Evolutionary conservation across 2,113 vertebrate species (phyloP).

Genomic region (Bubo blakistoni): DNA sequence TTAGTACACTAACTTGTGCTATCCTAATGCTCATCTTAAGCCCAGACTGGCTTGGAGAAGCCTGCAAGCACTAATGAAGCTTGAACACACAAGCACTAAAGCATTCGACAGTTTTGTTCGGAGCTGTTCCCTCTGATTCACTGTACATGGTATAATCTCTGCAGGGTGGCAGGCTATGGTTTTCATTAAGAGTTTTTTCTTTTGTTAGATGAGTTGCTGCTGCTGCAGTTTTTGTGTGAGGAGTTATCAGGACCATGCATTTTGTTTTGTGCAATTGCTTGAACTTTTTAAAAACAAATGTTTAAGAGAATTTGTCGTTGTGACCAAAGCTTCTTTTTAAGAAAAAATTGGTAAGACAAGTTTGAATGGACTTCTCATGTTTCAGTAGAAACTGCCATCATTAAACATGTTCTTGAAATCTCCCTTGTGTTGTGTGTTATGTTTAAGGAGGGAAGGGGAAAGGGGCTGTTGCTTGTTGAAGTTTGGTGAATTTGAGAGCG

Average conservation of each 20-base stretch:
- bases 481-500: neutral
- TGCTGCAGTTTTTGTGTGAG: neutral
- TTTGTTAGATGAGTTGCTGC: neutral
- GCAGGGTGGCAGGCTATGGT: neutral
- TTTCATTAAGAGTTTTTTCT: neutral
- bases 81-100: neutral
- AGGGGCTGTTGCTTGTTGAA: neutral
- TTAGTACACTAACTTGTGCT: neutral
- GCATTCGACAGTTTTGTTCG: neutral
- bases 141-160: neutral
- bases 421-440: neutral
- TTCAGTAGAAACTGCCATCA: slow-evolving; percentile 31
- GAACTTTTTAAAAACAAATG: neutral
- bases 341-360: neutral
- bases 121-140: neutral
- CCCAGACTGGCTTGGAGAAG: neutral
- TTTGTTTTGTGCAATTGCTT: slow-evolving; percentile 24
- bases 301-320: slow-evolving; percentile 7
- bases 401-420: slow-evolving; percentile 55
- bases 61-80: neutral
- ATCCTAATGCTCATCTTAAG: neutral
- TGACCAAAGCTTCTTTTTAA: slow-evolving; percentile 36
- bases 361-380: slow-evolving; percentile 1
- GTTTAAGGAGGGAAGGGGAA: neutral
- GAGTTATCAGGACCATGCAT: neutral